These are phyloP conservation scores for Trilocha varians DNA, from an alignment of 2,888 invertebrate species.

Conservation along the genomic window DNA sequence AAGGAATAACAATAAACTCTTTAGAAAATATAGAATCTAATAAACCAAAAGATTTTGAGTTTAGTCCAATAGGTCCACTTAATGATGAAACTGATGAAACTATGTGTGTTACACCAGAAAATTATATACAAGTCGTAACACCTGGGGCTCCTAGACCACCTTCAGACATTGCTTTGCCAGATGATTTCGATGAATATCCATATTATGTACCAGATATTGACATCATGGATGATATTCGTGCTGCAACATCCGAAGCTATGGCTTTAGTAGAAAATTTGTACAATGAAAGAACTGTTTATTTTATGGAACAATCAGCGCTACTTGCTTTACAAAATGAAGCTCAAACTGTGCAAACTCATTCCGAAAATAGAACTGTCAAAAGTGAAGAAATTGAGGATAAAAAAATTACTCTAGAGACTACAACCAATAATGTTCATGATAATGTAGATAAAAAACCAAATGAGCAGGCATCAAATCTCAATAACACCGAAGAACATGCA, in stretches of 20 bases:
- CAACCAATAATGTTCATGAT: too few species aligned
- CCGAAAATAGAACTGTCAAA: too few species aligned
- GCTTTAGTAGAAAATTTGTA: background rate
- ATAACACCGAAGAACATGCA: background rate
- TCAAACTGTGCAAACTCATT: too few species aligned
- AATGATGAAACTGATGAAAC: background rate
- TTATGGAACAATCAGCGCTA: background rate
- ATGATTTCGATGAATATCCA: constrained; percentile 14
- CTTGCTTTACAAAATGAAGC: too few species aligned
- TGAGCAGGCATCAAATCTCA: background rate
- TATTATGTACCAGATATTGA: constrained; percentile 7
- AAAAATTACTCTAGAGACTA: too few species aligned
- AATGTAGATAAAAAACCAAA: too few species aligned
- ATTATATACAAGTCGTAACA: background rate
- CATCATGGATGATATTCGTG: constrained; percentile 10
- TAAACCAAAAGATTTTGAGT: background rate
- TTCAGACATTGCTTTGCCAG: constrained; percentile 34
- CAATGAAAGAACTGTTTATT: background rate
- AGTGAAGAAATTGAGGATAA: too few species aligned
- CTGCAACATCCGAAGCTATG: background rate
- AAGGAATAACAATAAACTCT: background rate
- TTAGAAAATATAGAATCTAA: background rate
- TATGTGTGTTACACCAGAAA: background rate
- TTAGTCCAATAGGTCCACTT: background rate
- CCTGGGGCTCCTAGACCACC: constrained; percentile 9